phyloP scores from a whole-genome alignment of 1,140 invertebrate genomes.

The Scaptomyza graminum region DNA sequence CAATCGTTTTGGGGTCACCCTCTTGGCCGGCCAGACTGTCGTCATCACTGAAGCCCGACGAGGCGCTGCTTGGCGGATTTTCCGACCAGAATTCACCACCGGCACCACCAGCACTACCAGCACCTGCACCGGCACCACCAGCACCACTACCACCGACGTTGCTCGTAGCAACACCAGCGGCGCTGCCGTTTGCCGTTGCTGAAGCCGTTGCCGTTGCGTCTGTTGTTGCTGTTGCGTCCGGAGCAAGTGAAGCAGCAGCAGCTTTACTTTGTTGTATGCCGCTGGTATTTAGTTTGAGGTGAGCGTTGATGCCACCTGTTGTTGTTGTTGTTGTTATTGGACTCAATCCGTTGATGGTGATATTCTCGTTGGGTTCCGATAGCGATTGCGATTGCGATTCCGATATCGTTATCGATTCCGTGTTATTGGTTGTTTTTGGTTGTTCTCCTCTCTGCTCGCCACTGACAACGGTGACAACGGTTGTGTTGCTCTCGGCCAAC shows the following conservation, averaged over 20 bases:
- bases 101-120: conserved; percentile 40
- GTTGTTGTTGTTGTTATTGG: conserved; percentile 33
- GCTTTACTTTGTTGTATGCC: not conserved
- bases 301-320: no score
- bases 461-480: conserved; percentile 68
- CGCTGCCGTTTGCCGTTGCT: conserved; percentile 59
- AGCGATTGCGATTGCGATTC: not conserved
- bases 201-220: conserved; percentile 24
- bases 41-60: conserved; percentile 94
- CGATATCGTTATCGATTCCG: conserved; percentile 1
- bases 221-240: conserved; percentile 3
- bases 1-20: conserved; percentile 86
- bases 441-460: conserved; percentile 43
- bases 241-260: conserved; percentile 4
- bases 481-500: conserved; percentile 64
- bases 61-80: conserved; percentile 90
- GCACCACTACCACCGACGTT: conserved; percentile 67
- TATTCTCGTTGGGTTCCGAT: conserved; percentile 77
- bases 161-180: conserved; percentile 14
- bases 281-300: conserved; percentile 39
- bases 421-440: not conserved
- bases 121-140: conserved; percentile 55
- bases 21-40: conserved; percentile 91
- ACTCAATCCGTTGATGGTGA: conserved; percentile 79
- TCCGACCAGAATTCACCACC: conserved; percentile 86